Percentiles rank a stretch among this genome's conserved stretches.
Conservation (phyloP, 2,888 invertebrate genomes). For the Caenorhabditis sp. region DNA sequence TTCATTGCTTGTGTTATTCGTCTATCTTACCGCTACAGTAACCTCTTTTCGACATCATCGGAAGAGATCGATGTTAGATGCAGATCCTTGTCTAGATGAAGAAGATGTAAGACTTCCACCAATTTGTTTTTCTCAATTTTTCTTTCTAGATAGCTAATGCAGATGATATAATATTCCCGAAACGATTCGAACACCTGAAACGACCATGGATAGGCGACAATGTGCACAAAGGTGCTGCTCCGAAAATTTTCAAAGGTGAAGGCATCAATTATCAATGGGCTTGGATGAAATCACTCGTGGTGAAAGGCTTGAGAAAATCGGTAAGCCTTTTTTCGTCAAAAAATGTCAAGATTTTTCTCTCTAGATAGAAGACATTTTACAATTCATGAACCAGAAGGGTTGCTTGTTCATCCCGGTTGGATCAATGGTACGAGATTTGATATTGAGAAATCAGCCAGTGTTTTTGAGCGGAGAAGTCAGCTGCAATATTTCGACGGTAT, state of each 20-base stretch:
- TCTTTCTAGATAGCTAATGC: neutral
- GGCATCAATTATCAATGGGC: constrained; percentile 47
- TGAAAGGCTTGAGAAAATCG: constrained; percentile 29
- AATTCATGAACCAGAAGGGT: constrained; percentile 10
- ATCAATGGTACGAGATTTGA: constrained; percentile 15
- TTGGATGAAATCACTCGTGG: constrained; percentile 40
- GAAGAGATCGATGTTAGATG: constrained; percentile 6
- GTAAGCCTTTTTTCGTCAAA: constrained; percentile 11
- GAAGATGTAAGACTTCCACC: neutral
- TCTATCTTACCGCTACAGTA: neutral
- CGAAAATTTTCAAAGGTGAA: constrained; percentile 18
- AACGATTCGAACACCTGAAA: neutral
- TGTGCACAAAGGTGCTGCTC: neutral
- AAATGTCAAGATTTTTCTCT: no score
- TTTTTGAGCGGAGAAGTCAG: constrained; percentile 40
- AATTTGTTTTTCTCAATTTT: neutral
- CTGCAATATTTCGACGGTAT: constrained; percentile 13
- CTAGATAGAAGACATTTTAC: constrained; percentile 26
- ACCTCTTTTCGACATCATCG: neutral
- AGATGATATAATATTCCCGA: neutral
- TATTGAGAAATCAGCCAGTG: constrained; percentile 19
- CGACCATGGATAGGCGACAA: neutral
- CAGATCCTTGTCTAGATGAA: constrained; percentile 8
- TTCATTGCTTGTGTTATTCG: neutral
- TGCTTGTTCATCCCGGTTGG: constrained; percentile 37